Conservation (phyloP, 1,140 invertebrate species). For the Drosophila suzukii region DNA sequence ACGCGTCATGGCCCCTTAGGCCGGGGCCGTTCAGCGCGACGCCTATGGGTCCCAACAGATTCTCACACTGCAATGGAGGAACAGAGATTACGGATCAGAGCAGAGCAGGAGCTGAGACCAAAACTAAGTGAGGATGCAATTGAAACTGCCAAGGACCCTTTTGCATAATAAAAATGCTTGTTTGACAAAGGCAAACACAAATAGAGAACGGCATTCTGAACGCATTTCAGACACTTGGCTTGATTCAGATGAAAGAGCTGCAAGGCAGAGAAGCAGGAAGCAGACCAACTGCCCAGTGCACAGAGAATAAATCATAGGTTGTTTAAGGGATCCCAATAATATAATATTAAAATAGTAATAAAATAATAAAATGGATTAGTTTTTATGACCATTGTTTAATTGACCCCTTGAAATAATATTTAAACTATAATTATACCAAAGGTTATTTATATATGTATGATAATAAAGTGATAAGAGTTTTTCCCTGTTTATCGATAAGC, state of each 20-base stretch:
- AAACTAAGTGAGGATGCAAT: constrained; percentile 30
- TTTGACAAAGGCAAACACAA: constrained; percentile 62
- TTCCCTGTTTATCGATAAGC: constrained; percentile 13
- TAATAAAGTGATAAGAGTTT: background rate
- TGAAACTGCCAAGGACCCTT: constrained; percentile 31
- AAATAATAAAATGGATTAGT: no score
- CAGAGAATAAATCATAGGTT: background rate
- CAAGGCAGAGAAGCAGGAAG: background rate
- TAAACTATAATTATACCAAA: background rate
- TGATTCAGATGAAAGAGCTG: constrained; percentile 22
- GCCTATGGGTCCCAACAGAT: constrained; percentile 82
- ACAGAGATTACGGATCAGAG: constrained; percentile 2
- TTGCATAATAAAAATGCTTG: constrained; percentile 46
- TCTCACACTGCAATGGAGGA: constrained; percentile 66
- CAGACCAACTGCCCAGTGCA: constrained; percentile 1
- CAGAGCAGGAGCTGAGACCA: background rate
- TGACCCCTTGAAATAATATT: background rate
- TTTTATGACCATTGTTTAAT: no score
- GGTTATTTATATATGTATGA: no score
- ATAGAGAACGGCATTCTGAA: constrained; percentile 28
- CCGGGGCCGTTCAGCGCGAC: constrained; percentile 85
- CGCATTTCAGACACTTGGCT: constrained; percentile 34
- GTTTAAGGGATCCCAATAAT: no score
- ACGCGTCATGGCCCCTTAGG: constrained; percentile 85
- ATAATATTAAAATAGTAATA: no score